Base-by-base conservation (phyloP, 2,888 invertebrate species). In the Exephanes ischioxanthus region DNA sequence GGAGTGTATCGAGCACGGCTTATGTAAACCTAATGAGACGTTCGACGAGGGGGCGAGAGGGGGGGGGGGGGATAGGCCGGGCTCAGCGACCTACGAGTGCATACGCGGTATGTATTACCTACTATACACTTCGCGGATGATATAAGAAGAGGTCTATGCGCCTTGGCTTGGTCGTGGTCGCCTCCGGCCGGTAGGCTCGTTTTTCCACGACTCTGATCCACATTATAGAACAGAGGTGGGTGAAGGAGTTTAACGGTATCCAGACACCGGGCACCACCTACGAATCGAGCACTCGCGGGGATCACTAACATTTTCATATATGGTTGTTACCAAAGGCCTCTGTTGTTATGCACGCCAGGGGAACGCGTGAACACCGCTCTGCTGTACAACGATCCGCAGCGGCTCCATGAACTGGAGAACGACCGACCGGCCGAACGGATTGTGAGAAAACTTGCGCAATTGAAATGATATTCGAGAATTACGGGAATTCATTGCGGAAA, bases 161-260 rank as follows among this genome's bases (percentile, higher is more conserved):
- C 80, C 26, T n/a, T 53, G 37, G 63, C 51, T n/a, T 14, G 48
- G 67, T 30, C 22, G 76, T 53, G 22, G 37, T 67, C 33, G 76
- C 66, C 76, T 67, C 67, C n/a, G 70, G 48, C 58, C 33, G 63
- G 63, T 51, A 16, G 63, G 63, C 79, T 71, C 53, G 61, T 33
- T 68, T 71, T 80, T 80, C 63, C 76, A 41, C 53, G 80, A 80
- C 79, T 88, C 83, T 89, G 89, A 90, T 89, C 89, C 82, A 90
- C 88, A 90, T 91, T 88, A 86, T 88, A 83, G 80, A 87, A 89
- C 86, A 89, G 87, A 90, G 88, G 90, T 91, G 88, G 91, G 90
- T 89, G 89, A 88, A 88, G 86, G 84, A 73, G 80, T 77, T 90
- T 87, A 87, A 87, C 87, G 87, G 87, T 83, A 87, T 77, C 19